phyloP scores from a whole-genome alignment of 1,140 invertebrate genomes.

The Psix sp. region DNA sequence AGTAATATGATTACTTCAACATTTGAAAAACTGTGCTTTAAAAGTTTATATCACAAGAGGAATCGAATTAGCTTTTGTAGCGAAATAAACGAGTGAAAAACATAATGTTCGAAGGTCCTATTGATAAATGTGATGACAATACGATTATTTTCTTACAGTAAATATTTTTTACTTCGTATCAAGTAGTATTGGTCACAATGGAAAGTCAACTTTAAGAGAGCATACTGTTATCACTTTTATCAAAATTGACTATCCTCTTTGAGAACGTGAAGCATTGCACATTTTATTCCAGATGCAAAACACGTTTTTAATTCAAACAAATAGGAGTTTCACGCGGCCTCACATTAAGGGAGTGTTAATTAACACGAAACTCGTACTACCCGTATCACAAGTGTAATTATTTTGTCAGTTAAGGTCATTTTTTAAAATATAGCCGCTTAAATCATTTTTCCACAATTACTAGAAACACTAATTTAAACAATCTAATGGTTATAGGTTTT shows the following conservation, averaged over 20 bases:
- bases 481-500: too few relatives aligned
- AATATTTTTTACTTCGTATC: constrained; percentile 23
- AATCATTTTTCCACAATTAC: too few relatives aligned
- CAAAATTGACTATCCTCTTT: constrained; percentile 7
- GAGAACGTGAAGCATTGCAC: constrained; percentile 22
- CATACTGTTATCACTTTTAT: constrained; percentile 22
- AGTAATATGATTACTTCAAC: constrained; percentile 44
- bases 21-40: constrained; percentile 30
- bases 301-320: constrained; percentile 5
- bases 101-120: constrained; percentile 13
- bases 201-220: background rate
- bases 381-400: too few relatives aligned
- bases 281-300: constrained; percentile 26
- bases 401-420: too few relatives aligned
- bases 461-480: too few relatives aligned
- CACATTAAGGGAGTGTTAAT: too few relatives aligned
- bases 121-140: constrained; percentile 17
- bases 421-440: too few relatives aligned
- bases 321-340: constrained; percentile 41
- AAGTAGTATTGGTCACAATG: background rate
- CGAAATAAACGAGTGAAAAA: constrained; percentile 14
- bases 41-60: constrained; percentile 34
- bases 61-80: constrained; percentile 48
- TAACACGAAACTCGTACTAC: too few relatives aligned
- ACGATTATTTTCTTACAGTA: constrained; percentile 1